Percentiles rank a stretch among this genome's conserved stretches.
These are phyloP conservation scores for Alentia gelatinosa DNA, from an alignment of 2,888 invertebrate genomes.

Conservation along the genomic window DNA sequence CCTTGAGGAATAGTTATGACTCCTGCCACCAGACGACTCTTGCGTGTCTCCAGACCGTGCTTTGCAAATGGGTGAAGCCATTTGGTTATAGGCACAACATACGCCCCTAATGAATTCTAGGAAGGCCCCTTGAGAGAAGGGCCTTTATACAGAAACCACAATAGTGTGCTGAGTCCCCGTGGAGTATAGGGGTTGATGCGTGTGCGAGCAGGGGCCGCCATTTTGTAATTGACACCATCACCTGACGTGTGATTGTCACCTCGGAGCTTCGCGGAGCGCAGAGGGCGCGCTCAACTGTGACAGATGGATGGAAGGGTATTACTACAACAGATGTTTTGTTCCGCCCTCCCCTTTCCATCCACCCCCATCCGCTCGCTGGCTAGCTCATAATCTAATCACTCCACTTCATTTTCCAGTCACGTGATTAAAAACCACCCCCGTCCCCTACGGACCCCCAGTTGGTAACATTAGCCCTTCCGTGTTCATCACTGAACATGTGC, in stretches of 20 bases:
- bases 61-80: background rate
- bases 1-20: too few species aligned
- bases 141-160: background rate
- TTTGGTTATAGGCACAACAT: background rate
- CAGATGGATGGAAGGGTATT: constrained; percentile 1
- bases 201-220: background rate
- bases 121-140: background rate
- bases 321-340: constrained; percentile 19
- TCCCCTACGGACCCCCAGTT: background rate
- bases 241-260: constrained; percentile 12
- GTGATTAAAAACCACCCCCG: constrained; percentile 1
- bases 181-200: background rate
- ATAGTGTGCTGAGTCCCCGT: background rate
- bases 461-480: background rate
- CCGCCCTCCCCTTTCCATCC: background rate
- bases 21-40: too few species aligned
- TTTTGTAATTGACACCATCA: constrained; percentile 25
- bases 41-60: background rate
- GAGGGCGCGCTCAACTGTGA: background rate
- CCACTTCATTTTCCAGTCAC: background rate
- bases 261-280: background rate
- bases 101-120: background rate
- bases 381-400: background rate
- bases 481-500: background rate
- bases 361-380: background rate